Conservation (phyloP, 2,113 vertebrate species). For the Antigone vipio region DNA sequence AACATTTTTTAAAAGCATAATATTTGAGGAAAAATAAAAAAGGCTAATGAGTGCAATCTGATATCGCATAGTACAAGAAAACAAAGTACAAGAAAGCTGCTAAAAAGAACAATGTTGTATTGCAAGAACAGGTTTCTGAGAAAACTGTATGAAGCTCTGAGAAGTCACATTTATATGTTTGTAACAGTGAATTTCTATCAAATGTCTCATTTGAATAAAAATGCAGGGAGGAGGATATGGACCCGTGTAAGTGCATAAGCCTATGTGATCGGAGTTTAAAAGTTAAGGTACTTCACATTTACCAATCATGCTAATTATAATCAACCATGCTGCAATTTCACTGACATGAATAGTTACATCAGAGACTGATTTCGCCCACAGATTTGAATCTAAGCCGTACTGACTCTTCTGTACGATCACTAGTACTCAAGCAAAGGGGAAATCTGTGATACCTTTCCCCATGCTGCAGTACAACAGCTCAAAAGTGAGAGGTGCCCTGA, state of each 20-base stretch:
- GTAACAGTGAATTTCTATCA: neutral
- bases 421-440: neutral
- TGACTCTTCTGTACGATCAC: neutral
- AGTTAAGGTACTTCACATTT: neutral
- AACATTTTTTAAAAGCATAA: neutral
- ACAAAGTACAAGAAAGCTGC: neutral
- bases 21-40: neutral
- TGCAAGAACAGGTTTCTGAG: neutral
- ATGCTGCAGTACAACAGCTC: neutral
- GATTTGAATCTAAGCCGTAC: neutral
- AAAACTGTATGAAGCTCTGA: neutral
- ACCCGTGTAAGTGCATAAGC: neutral
- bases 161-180: neutral
- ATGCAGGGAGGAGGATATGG: neutral
- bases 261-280: neutral
- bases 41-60: neutral
- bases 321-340: constrained; percentile 1
- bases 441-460: neutral
- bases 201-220: constrained; percentile 24
- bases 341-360: neutral
- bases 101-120: neutral
- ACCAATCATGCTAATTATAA: neutral
- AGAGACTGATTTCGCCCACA: neutral
- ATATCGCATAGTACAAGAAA: neutral
- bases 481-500: neutral